Conservation (phyloP, 2,113 vertebrate genomes). For the Lepidothrix coronata region DNA sequence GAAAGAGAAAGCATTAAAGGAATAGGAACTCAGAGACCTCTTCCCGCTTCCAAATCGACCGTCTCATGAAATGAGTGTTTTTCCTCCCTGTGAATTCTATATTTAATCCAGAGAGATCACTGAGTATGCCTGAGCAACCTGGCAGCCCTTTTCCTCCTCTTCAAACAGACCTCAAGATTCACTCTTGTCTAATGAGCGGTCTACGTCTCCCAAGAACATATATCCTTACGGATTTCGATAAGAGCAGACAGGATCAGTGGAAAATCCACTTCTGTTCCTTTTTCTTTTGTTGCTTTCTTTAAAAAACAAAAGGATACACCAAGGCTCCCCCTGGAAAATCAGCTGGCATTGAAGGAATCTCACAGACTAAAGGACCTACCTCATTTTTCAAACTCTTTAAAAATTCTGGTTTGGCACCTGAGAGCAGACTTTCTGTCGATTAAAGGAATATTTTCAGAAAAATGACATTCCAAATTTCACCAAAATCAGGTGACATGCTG, state of each 20-base stretch:
- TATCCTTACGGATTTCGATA: not conserved
- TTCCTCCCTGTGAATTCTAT: conserved; percentile 48
- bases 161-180: conserved; percentile 54
- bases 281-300: conserved; percentile 7
- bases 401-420: not conserved
- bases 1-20: conserved; percentile 64
- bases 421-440: not conserved
- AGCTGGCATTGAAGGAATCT: not conserved
- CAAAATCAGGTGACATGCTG: not conserved
- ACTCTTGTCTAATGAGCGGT: conserved; percentile 7
- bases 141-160: conserved; percentile 49
- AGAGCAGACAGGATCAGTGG: conserved; percentile 34
- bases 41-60: conserved; percentile 58
- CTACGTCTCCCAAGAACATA: conserved; percentile 2
- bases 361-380: not conserved
- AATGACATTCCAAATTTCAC: not conserved
- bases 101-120: conserved; percentile 56
- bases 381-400: not conserved
- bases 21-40: conserved; percentile 58
- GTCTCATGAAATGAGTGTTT: conserved; percentile 45
- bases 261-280: conserved; percentile 34
- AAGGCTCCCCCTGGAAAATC: conserved; percentile 34
- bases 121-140: conserved; percentile 29
- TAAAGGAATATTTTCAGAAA: not conserved
- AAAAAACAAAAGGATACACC: conserved; percentile 26